Conservation (phyloP, 2,888 invertebrate genomes). For the Elgonia sp. region DNA sequence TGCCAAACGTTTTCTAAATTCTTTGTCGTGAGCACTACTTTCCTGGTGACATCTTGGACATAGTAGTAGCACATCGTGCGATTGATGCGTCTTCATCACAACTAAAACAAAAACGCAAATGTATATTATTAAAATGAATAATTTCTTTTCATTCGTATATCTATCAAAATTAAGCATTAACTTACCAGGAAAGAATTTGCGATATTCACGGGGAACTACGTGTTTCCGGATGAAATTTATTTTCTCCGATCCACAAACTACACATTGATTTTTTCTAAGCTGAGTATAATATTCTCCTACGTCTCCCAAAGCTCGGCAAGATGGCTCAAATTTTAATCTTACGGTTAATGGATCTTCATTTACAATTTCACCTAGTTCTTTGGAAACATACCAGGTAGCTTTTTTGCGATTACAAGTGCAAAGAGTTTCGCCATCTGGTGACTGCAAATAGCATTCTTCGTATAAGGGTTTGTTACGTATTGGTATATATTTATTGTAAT, state of each 20-base stretch:
- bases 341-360: constrained; percentile 89
- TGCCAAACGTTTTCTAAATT: constrained; percentile 89
- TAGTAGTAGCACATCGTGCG: constrained; percentile 93
- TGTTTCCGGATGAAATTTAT: constrained; percentile 93
- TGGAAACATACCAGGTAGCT: constrained; percentile 91
- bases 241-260: constrained; percentile 92
- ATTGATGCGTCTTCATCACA: constrained; percentile 93
- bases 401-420: constrained; percentile 93
- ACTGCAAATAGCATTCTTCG: constrained; percentile 92
- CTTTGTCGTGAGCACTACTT: constrained; percentile 90
- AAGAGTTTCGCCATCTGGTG: constrained; percentile 92
- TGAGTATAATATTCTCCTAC: constrained; percentile 92
- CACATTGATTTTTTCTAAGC: constrained; percentile 92
- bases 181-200: no score
- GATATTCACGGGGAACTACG: no score
- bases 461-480: constrained; percentile 90
- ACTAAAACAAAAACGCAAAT: constrained; percentile 85
- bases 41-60: constrained; percentile 91
- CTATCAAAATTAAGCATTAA: no score
- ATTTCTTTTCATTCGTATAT: no score
- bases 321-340: constrained; percentile 92
- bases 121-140: no score
- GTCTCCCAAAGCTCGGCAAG: constrained; percentile 91
- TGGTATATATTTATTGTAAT: constrained; percentile 75
- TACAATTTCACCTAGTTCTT: constrained; percentile 87